Conservation (phyloP, 30 jellyfish, hydroid and myxozoan species). For the Morbakka virulenta region DNA sequence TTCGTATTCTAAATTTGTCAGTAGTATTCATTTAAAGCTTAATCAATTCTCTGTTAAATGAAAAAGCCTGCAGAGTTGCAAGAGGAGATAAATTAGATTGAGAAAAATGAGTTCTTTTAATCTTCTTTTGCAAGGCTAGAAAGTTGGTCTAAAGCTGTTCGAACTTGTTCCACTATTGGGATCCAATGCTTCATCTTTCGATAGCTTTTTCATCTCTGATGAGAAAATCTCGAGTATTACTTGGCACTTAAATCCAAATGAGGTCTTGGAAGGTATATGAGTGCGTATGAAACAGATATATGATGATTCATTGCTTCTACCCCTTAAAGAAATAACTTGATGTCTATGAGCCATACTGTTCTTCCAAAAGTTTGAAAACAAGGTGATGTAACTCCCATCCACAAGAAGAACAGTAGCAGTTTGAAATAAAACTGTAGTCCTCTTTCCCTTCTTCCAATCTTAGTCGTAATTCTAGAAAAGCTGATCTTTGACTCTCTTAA, state of each 20-base stretch:
- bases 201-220: not conserved
- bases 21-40: no score
- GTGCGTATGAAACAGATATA: conserved; percentile 57
- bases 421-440: conserved; percentile 23
- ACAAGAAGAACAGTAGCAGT: conserved; percentile 31
- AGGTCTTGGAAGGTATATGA: conserved; percentile 63
- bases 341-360: conserved; percentile 33
- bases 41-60: no score
- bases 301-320: conserved; percentile 60
- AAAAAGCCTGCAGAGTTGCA: no score
- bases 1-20: no score
- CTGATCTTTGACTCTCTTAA: conserved; percentile 26
- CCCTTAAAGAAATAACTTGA: conserved; percentile 38
- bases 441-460: conserved; percentile 5
- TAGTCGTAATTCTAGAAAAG: conserved; percentile 34
- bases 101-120: no score
- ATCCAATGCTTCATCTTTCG: conserved; percentile 23
- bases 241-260: conserved; percentile 31
- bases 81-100: no score
- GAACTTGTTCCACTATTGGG: conserved; percentile 18
- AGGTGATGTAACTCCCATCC: conserved; percentile 60
- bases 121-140: no score
- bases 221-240: conserved; percentile 30
- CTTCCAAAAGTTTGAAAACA: conserved; percentile 43
- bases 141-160: no score